Evolutionary conservation across 1,140 invertebrate species (phyloP).

Genomic region (Camponotus floridanus): DNA sequence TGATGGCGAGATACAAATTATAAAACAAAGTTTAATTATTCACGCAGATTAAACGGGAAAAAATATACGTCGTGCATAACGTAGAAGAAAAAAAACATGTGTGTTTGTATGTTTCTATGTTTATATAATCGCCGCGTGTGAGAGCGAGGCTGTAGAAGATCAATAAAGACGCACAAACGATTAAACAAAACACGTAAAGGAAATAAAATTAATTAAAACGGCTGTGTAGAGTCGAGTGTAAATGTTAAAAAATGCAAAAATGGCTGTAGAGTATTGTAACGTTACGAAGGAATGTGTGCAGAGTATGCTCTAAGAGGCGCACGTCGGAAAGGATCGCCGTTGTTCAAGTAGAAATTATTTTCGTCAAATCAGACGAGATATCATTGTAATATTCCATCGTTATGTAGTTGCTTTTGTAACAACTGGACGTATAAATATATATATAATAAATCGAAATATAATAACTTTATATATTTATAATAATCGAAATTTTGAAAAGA

Average conservation of each 20-base stretch:
- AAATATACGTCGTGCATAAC: conserved; percentile 61
- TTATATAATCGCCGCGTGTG: conserved; percentile 81
- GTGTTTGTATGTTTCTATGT: conserved; percentile 84
- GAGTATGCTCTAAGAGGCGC: conserved; percentile 1
- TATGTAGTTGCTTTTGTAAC: conserved; percentile 36
- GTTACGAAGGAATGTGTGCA: conserved; percentile 12
- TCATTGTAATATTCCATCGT: conserved; percentile 20
- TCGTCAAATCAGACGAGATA: conserved; percentile 3
- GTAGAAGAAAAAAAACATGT: conserved; percentile 72
- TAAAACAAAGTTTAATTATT: conserved; percentile 65
- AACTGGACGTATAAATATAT: background rate
- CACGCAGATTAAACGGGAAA: conserved; percentile 53
- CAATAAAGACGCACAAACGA: conserved; percentile 73
- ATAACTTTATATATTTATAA: conserved; percentile 54
- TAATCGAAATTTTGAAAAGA: conserved; percentile 44
- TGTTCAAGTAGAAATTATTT: conserved; percentile 22
- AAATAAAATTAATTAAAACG: conserved; percentile 44
- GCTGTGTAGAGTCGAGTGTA: conserved; percentile 56
- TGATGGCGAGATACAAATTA: conserved; percentile 66
- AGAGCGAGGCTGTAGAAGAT: conserved; percentile 72
- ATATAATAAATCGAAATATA: conserved; percentile 3
- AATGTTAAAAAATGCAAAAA: conserved; percentile 50
- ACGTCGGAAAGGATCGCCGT: conserved; percentile 52
- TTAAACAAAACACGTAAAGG: conserved; percentile 35
- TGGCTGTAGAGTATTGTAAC: conserved; percentile 56